Evolutionary conservation across 2,888 invertebrate genomes (phyloP).

Genomic region (Bruchidius siliquastri): DNA sequence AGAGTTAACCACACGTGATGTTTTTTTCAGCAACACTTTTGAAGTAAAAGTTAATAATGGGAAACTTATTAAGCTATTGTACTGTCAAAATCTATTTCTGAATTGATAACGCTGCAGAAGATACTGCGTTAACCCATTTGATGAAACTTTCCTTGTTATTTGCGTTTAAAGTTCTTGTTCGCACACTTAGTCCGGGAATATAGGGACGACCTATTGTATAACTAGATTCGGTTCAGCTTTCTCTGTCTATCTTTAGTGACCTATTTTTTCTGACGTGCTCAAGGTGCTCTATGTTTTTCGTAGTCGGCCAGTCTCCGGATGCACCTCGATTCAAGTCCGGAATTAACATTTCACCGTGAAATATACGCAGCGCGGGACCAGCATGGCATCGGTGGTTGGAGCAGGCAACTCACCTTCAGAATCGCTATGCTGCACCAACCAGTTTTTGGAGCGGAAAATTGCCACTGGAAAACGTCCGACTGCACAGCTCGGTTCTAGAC

Average conservation of each 20-base stretch:
- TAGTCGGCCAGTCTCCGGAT: background rate
- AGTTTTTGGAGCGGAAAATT: background rate
- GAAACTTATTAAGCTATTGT: no score
- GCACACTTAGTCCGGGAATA: background rate
- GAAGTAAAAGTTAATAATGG: no score
- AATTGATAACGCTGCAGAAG: no score
- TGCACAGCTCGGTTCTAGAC: background rate
- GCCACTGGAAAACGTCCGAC: background rate
- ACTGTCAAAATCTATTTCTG: no score
- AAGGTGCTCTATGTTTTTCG: background rate
- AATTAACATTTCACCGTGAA: background rate
- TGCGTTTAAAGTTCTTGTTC: no score
- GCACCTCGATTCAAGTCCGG: background rate
- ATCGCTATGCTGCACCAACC: background rate
- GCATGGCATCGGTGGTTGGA: background rate
- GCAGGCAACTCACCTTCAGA: background rate
- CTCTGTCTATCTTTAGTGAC: background rate
- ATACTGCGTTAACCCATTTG: no score
- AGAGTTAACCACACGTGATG: no score
- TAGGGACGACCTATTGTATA: background rate
- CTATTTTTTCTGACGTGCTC: background rate
- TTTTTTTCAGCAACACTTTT: no score
- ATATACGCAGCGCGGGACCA: background rate
- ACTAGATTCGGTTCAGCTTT: background rate
- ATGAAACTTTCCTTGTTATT: no score